Percentiles rank a stretch among this genome's conserved stretches.
Conservation (phyloP, 2,113 vertebrate genomes). For the Sorex araneus region DNA sequence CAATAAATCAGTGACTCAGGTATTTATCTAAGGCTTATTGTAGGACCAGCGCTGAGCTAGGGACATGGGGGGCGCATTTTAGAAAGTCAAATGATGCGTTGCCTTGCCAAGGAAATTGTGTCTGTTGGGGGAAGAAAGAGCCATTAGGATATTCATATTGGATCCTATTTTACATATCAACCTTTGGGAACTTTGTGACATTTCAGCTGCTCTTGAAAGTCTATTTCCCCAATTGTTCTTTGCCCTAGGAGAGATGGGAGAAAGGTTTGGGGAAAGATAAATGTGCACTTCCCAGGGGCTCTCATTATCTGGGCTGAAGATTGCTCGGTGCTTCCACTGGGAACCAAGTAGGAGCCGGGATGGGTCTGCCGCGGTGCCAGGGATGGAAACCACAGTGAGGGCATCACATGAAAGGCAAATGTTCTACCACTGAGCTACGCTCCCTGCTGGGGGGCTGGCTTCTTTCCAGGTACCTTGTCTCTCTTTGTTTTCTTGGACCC, state of each 20-base stretch:
- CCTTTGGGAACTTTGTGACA: conserved; percentile 12
- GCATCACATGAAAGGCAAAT: no score
- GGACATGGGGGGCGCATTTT: not conserved
- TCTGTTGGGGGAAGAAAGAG: conserved; percentile 14
- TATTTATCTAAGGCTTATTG: conserved; percentile 64
- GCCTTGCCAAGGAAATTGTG: conserved; percentile 7
- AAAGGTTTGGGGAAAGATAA: not conserved
- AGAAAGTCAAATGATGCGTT: conserved; percentile 36
- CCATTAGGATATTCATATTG: not conserved
- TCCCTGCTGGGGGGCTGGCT: not conserved
- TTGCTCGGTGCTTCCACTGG: not conserved
- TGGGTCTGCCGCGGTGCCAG: no score
- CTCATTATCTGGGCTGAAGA: not conserved
- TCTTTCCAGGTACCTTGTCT: not conserved
- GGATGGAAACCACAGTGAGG: no score
- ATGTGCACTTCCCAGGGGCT: not conserved
- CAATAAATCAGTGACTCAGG: conserved; percentile 28
- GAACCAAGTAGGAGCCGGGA: no score
- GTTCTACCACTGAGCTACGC: no score
- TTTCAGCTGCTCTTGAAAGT: not conserved
- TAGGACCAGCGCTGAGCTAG: not conserved
- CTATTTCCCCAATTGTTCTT: not conserved
- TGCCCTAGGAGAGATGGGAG: not conserved
- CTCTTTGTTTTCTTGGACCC: not conserved
- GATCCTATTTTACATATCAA: conserved; percentile 25